Evolutionary conservation across 2,113 vertebrate genomes (phyloP).

Genomic region (Clarias batrachus): DNA sequence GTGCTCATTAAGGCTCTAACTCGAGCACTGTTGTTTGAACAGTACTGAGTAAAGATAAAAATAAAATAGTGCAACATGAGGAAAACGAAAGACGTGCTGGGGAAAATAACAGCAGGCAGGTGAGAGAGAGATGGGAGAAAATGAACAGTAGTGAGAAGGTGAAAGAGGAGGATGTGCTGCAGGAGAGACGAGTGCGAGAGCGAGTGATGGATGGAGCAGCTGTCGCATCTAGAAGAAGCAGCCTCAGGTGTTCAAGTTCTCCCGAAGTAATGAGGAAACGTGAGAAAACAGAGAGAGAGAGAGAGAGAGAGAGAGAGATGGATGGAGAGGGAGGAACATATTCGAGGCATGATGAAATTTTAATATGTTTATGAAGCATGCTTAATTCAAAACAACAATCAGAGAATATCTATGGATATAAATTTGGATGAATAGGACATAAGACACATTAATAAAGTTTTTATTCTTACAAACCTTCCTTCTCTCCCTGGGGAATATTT

Average conservation of each 20-base stretch:
- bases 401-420: too few relatives aligned
- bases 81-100: constrained; percentile 2
- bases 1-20: background rate
- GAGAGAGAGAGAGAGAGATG: constrained; percentile 3
- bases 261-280: constrained; percentile 4
- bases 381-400: background rate
- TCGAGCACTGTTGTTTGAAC: background rate
- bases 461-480: background rate
- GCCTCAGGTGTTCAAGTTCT: background rate
- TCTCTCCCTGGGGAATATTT: background rate
- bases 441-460: background rate
- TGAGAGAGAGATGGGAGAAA: background rate
- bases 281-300: constrained; percentile 36
- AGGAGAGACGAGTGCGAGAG: background rate
- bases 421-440: background rate
- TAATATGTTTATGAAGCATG: background rate
- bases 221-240: constrained; percentile 22
- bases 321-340: background rate
- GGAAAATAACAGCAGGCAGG: background rate
- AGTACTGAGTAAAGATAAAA: background rate
- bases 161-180: constrained; percentile 20
- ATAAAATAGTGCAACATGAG: background rate
- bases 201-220: constrained; percentile 14
- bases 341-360: background rate
- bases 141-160: background rate